Evolutionary conservation across 2,888 invertebrate genomes (phyloP), one percentile per base, ranked within the genome.

Genomic region (Melieria crassipennis): DNA sequence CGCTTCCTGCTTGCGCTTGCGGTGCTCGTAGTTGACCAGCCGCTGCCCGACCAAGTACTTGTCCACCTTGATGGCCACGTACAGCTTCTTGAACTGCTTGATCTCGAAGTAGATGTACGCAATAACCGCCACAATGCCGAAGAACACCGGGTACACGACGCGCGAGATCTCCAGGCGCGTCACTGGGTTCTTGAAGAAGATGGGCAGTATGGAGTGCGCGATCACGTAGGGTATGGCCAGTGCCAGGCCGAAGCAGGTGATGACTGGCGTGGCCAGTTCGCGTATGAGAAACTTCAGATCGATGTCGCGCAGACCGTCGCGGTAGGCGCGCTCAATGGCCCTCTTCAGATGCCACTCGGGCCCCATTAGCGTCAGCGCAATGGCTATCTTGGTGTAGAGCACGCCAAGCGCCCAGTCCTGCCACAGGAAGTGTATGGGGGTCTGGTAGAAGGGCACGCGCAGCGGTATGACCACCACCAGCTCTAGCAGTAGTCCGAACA

Each of bases 401-500:
- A 99, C 97, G 43, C 99, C 98, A 45, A 99, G 88, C 0, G 98
- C 98, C 99, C 99, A 99, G 88, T 99, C 98, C 79, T 98, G 95
- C 94, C 94, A 95, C 65, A 95, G 90, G 84, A 95, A 95, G 70
- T 94, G 88, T 48, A 95, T 93, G 0, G 95, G 98, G 7, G 96
- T 96, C 87, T 98, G 96, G 77, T 95, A 93, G 4, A 97, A 88
- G 0, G 97, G 96, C 43, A 99, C 97, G 9, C 98, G 89, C 42
- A 99, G 88, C 0, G 99, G 99, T 13, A 97, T 94, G 16, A 99
- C 94, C 30, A 96, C 89, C 4, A 96, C 95, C 82, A 98, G 88
- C 84, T 99, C 98, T 74, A 99, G 90, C 65, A 98, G 89, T 75
- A 98, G 88, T 0, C 99, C 98, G 82, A 98, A 94, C 77, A 99